Conservation (phyloP, 2,113 vertebrate genomes). For the Camarhynchus parvulus region DNA sequence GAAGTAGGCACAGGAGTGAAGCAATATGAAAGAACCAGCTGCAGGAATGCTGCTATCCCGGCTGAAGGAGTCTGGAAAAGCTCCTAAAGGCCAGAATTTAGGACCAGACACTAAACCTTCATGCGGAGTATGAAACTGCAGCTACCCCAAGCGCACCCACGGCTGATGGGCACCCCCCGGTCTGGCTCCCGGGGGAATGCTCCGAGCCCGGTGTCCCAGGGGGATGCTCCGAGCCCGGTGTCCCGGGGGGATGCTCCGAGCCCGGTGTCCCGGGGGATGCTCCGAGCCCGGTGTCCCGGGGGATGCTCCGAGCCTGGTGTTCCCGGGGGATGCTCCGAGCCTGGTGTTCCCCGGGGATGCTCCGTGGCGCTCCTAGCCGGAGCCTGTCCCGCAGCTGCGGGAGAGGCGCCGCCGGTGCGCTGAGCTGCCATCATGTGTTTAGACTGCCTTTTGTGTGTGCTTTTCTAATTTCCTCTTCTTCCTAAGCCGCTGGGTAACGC, state of each 20-base stretch:
- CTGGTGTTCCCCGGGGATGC: background rate
- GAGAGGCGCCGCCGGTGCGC: background rate
- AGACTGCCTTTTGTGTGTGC: background rate
- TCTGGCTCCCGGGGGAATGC: background rate
- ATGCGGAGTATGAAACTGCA: accelerated
- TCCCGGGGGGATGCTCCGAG: background rate
- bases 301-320: background rate
- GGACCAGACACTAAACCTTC: background rate
- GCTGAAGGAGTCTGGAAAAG: background rate
- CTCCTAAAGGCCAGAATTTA: background rate
- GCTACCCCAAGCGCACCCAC: background rate
- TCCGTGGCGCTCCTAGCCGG: background rate
- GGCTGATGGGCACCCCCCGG: background rate
- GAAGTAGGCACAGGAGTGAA: background rate
- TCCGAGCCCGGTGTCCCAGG: background rate
- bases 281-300: background rate
- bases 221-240: background rate
- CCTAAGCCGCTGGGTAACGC: background rate
- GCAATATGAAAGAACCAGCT: accelerated
- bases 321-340: background rate
- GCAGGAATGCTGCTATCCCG: background rate
- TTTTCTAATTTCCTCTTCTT: background rate
- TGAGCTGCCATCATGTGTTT: background rate
- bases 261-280: background rate
- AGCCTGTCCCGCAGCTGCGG: background rate